phyloP scores from a whole-genome alignment of 2,113 vertebrate genomes.

The Rhegmatorhina hoffmannsi region DNA sequence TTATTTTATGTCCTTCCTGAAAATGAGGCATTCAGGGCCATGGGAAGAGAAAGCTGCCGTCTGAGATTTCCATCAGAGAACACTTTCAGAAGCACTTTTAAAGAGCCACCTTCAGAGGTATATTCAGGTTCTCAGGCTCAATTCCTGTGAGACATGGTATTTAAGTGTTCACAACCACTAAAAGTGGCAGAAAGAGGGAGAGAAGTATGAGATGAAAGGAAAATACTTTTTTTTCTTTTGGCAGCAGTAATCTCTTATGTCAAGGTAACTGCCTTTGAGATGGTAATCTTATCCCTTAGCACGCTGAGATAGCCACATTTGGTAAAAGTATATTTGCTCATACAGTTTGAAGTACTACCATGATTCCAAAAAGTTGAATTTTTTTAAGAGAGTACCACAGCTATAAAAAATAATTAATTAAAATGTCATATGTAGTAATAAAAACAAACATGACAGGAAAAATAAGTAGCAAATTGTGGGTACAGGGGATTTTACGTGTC shows the following conservation, averaged over 20 bases:
- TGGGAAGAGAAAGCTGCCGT: background rate
- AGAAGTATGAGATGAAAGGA: background rate
- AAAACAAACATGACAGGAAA: background rate
- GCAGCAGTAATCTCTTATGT: conserved; percentile 2
- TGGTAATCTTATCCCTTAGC: background rate
- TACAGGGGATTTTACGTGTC: background rate
- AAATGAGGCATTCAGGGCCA: background rate
- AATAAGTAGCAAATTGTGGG: background rate
- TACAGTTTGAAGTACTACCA: background rate
- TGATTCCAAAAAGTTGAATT: background rate
- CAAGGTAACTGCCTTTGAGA: conserved; percentile 3
- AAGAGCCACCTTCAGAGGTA: background rate
- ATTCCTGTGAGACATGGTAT: background rate
- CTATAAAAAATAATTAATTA: background rate
- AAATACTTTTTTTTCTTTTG: conserved; percentile 32
- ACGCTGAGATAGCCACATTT: background rate
- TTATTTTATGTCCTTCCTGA: background rate
- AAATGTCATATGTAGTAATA: background rate
- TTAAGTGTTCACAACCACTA: background rate
- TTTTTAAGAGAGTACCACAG: background rate
- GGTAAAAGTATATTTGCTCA: background rate
- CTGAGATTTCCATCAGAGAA: background rate
- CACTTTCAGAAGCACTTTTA: background rate
- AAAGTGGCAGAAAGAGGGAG: conserved; percentile 2
- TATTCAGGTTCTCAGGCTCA: background rate